Evolutionary conservation across 2,888 invertebrate species (phyloP).

Genomic region (Glaucopsyche alexis): DNA sequence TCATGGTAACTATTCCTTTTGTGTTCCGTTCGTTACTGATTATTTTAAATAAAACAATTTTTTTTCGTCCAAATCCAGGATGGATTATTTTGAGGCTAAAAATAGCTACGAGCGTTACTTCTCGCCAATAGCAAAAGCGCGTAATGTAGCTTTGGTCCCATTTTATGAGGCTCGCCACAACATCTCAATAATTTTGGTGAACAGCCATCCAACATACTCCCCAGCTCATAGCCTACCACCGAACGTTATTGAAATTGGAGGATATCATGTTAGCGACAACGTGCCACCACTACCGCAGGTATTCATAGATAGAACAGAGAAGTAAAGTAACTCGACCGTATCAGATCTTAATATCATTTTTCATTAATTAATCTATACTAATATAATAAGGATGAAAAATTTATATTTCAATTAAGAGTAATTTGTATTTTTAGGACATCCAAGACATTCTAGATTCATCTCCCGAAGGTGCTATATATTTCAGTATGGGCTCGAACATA

Average conservation of each 20-base stretch:
- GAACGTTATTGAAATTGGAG: conserved; percentile 40
- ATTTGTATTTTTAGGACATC: conserved; percentile 48
- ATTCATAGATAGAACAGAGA: not conserved
- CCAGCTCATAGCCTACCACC: conserved; percentile 35
- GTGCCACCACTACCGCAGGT: conserved; percentile 41
- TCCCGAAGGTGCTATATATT: conserved; percentile 57
- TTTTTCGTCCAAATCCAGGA: not conserved
- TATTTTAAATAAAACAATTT: not conserved
- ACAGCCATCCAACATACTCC: conserved; percentile 34
- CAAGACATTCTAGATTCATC: conserved; percentile 55
- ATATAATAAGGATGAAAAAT: too few species aligned
- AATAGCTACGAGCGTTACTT: conserved; percentile 7
- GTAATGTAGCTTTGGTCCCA: conserved; percentile 32
- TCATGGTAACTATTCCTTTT: not conserved
- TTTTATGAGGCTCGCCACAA: conserved; percentile 31
- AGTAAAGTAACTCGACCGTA: not conserved
- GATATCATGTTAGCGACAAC: conserved; percentile 40
- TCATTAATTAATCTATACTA: too few species aligned
- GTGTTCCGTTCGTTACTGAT: conserved; percentile 36
- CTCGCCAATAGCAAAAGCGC: conserved; percentile 25
- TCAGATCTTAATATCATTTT: too few species aligned
- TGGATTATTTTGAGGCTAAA: not conserved
- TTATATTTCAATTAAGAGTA: not conserved
- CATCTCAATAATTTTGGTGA: conserved; percentile 34
- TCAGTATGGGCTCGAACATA: conserved; percentile 60